Evolutionary conservation across 1,140 invertebrate species (phyloP).

Genomic region (Ganaspis sp.): DNA sequence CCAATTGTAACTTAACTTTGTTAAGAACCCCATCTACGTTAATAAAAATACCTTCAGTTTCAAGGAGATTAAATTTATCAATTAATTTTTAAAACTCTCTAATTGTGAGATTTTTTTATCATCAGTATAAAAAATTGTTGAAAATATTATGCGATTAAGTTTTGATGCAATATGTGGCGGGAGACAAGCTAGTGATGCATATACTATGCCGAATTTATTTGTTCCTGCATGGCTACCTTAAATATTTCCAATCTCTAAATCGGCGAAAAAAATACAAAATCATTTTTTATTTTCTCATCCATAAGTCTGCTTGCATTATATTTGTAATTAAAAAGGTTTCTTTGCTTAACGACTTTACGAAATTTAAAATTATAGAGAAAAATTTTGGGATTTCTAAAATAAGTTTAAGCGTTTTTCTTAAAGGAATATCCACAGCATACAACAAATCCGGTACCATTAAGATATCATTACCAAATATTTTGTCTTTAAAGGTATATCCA

Average conservation of each 20-base stretch:
- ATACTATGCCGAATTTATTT: slow-evolving; percentile 40
- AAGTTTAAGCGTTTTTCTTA: slow-evolving; percentile 37
- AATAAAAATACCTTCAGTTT: too few relatives aligned
- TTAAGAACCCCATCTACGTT: too few relatives aligned
- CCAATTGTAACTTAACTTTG: too few relatives aligned
- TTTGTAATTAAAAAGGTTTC: slow-evolving; percentile 34
- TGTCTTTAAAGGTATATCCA: background rate
- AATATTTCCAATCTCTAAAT: slow-evolving; percentile 45
- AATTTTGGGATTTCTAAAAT: slow-evolving; percentile 42
- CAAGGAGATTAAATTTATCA: too few relatives aligned
- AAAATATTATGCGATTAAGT: too few relatives aligned
- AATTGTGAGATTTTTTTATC: too few relatives aligned
- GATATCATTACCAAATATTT: background rate
- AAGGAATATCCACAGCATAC: slow-evolving; percentile 26
- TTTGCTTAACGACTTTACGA: slow-evolving; percentile 35
- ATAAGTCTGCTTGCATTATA: slow-evolving; percentile 39
- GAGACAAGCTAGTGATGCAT: slow-evolving; percentile 27
- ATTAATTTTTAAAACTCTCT: too few relatives aligned
- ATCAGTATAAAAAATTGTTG: too few relatives aligned
- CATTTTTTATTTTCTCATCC: slow-evolving; percentile 29
- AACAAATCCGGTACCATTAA: background rate
- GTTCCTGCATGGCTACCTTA: slow-evolving; percentile 44
- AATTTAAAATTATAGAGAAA: slow-evolving; percentile 34
- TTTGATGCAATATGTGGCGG: too few relatives aligned
- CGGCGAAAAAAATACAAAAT: slow-evolving; percentile 48